phyloP scores from a whole-genome alignment of 2,113 vertebrate species.

The Bos indicus region DNA sequence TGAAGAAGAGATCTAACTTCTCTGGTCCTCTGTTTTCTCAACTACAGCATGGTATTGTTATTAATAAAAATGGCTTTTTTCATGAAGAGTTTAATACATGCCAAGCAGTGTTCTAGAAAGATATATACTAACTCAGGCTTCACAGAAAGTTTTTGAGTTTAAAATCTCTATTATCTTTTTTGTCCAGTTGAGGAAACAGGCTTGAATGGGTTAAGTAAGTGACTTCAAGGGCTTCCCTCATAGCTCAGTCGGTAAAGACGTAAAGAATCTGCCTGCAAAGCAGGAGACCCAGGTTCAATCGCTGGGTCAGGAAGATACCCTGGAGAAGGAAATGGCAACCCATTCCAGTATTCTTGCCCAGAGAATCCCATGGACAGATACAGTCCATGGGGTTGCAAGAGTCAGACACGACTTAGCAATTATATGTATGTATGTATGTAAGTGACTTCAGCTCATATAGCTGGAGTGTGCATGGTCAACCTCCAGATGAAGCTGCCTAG shows the following conservation, averaged over 20 bases:
- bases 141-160: neutral
- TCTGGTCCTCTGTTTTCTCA: neutral
- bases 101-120: neutral
- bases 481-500: neutral
- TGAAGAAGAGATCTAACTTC: neutral
- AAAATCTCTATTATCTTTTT: neutral
- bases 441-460: neutral
- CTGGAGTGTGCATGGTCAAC: neutral
- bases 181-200: neutral
- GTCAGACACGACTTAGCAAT: neutral
- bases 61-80: neutral
- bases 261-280: neutral
- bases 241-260: neutral
- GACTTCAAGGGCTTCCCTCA: neutral
- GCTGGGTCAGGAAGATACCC: neutral
- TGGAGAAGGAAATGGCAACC: neutral
- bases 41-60: neutral
- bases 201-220: neutral
- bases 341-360: neutral
- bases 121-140: neutral
- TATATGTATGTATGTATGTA: neutral
- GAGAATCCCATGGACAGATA: neutral
- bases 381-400: neutral
- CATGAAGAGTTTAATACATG: neutral
- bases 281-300: neutral